Percentiles rank a stretch among this genome's conserved stretches.
Evolutionary conservation across 2,113 vertebrate genomes (phyloP).

Genomic region (Macquaria australasica): DNA sequence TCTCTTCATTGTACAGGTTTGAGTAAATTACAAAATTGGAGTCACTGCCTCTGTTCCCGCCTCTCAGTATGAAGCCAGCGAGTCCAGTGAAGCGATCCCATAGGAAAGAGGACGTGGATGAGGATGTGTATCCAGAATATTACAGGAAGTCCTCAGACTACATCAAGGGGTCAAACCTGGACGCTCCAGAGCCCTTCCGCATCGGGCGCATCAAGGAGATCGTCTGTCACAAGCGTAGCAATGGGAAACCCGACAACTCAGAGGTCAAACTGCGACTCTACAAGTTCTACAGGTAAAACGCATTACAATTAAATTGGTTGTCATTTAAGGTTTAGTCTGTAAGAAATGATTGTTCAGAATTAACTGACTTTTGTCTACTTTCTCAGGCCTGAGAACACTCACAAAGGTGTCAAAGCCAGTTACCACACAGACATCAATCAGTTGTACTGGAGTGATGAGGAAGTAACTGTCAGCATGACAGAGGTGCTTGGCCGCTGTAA

Average conservation of each 20-base stretch:
- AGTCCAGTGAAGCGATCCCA: conserved; percentile 91
- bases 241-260: conserved; percentile 85
- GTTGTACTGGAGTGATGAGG: conserved; percentile 97
- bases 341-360: neutral
- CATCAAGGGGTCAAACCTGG: conserved; percentile 97
- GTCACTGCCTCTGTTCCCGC: neutral
- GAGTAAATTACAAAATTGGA: neutral
- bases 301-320: neutral
- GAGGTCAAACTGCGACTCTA: conserved; percentile 92
- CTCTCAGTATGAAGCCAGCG: conserved; percentile 87
- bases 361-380: neutral
- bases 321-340: neutral
- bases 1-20: too few relatives aligned
- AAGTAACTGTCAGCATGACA: conserved; percentile 87
- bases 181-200: conserved; percentile 92
- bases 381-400: conserved; percentile 93
- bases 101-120: conserved; percentile 93
- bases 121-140: conserved; percentile 94
- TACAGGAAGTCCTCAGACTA: conserved; percentile 97
- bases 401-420: conserved; percentile 90
- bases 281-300: conserved; percentile 92
- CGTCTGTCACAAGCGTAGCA: conserved; percentile 89
- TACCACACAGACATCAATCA: conserved; percentile 96
- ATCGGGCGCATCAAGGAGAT: conserved; percentile 94
- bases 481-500: conserved; percentile 91